Evolutionary conservation across 2,797 vertebrate species (phyloP).

Genomic region (Urophycis tenuis): DNA sequence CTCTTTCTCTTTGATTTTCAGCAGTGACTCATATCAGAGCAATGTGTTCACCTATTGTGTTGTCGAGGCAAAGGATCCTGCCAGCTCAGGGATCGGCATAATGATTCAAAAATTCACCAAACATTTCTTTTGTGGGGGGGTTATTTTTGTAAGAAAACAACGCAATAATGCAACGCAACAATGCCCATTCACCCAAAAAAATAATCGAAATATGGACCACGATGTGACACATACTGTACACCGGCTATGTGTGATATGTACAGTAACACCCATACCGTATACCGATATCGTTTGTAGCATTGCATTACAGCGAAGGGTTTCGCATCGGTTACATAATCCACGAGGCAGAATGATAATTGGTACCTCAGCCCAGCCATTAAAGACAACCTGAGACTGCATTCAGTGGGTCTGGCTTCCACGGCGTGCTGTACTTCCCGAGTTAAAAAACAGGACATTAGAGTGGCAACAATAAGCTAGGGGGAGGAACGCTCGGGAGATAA

Average conservation of each 20-base stretch:
- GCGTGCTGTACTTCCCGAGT: background rate
- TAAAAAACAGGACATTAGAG: background rate
- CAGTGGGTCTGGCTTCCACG: background rate
- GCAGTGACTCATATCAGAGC: conserved; percentile 12
- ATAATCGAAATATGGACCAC: background rate
- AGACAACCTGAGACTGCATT: background rate
- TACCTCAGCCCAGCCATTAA: background rate
- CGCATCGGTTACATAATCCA: no score
- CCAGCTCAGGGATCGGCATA: conserved; percentile 6
- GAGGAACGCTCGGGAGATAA: background rate
- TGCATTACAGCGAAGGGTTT: background rate
- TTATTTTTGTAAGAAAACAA: background rate
- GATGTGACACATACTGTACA: no score
- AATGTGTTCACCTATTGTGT: background rate
- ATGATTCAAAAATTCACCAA: conserved; percentile 11
- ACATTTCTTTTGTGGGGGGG: background rate
- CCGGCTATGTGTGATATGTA: background rate
- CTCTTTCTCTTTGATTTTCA: background rate
- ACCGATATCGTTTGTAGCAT: background rate
- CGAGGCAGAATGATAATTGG: background rate
- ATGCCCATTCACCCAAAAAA: background rate
- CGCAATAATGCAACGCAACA: background rate
- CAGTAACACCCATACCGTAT: background rate
- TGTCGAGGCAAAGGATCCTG: conserved; percentile 12
- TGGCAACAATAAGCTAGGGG: background rate